Evolutionary conservation across 2,797 vertebrate genomes (phyloP).

Genomic region (Scarus forsteni): DNA sequence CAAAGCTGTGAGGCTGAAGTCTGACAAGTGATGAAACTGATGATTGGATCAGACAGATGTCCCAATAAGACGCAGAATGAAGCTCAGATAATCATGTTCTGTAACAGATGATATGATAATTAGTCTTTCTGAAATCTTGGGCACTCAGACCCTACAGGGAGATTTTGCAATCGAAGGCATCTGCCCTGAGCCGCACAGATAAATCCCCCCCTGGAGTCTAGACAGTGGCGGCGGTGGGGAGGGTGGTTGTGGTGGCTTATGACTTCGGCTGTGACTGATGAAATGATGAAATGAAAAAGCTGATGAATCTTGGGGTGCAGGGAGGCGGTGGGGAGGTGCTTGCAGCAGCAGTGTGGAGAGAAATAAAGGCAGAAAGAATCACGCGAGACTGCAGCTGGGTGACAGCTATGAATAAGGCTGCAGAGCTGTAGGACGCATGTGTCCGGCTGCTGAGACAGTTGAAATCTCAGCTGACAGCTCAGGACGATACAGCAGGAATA

Average conservation of each 20-base stretch:
- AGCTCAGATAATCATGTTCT: neutral
- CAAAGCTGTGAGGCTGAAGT: conserved; percentile 19
- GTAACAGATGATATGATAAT: neutral
- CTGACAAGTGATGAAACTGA: neutral
- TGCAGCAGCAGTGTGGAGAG: neutral
- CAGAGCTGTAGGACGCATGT: neutral
- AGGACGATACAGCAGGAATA: neutral
- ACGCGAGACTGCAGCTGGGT: neutral
- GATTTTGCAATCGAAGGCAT: conserved; percentile 1
- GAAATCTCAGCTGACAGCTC: neutral
- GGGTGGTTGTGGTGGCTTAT: neutral
- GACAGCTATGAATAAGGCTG: neutral
- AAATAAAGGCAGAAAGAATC: neutral
- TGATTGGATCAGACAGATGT: neutral
- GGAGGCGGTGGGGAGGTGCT: neutral
- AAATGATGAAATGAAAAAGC: conserved; percentile 7
- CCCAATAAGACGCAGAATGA: neutral
- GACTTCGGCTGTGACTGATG: neutral
- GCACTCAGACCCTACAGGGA: neutral
- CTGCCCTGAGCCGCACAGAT: neutral
- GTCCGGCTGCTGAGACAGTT: neutral
- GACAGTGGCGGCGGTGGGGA: neutral
- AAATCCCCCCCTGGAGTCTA: conserved; percentile 2
- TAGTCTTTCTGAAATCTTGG: neutral
- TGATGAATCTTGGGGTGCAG: neutral